Evolutionary conservation across 2,888 invertebrate genomes (phyloP), one percentile per base, ranked within the genome.

Genomic region (Crepidodera aurea): DNA sequence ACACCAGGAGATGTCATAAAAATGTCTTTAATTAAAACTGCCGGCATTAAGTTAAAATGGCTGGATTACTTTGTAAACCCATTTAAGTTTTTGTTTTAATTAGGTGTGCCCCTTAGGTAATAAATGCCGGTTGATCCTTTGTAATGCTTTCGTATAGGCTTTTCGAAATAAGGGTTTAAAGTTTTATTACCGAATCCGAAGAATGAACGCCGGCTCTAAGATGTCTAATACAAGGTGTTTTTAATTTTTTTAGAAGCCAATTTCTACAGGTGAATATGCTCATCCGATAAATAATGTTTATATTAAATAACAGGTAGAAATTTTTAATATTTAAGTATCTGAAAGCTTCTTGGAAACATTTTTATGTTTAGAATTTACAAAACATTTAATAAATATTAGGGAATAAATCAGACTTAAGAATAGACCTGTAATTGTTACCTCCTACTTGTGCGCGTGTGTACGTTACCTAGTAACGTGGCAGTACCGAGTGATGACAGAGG

Each of bases 171-270:
- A 25, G 44, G 44, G 25, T 44, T 44, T 19, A 8, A 44, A 44
- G 44, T 19, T 44, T 44, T 44, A 44, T 44, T 44, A 44, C 44
- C 6, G 44, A 25, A 44, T 12, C 8, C 22, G 44, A 44, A 22
- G 19, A 22, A 44, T 12, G 12, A 40, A 27, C 53, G 53, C 53
- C 53, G 53, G 53, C 53, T 40, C 53, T 54, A 54, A 54, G 13
- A 54, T 54, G 40, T 54, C 18, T 25, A 37, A 18, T 40, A 44
- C 16, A 39, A n/a, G n/a, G 12, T 10, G 34, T 34, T 34, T 34
- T 34, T 34, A 34, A 34, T 10, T n/a, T 12, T 39, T 15, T 39
- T 39, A 39, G 34, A 16, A 6, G 16, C 6, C 39, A 39, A 39
- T 12, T 15, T n/a, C n/a, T 22, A 22, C 22, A 6, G 6, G 22